Conservation (phyloP, 2,888 invertebrate genomes). For the Plemyria rubiginata region DNA sequence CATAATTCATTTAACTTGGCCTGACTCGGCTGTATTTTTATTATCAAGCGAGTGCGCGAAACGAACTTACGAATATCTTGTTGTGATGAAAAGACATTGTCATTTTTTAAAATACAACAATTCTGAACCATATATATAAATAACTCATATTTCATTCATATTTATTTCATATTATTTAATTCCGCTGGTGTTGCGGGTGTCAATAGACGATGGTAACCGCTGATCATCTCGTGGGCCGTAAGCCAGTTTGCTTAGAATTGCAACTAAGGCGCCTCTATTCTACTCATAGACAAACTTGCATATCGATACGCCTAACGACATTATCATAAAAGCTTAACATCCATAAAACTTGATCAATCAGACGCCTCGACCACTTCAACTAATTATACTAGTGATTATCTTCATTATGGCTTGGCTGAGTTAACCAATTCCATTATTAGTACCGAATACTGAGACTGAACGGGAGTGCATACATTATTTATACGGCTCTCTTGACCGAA, state of each 20-base stretch:
- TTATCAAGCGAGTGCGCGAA: neutral
- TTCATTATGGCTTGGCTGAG: slow-evolving; percentile 4
- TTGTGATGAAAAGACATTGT: too few relatives aligned
- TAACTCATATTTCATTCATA: too few relatives aligned
- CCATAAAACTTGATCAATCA: slow-evolving; percentile 2
- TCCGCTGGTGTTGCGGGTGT: neutral
- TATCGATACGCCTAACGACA: neutral
- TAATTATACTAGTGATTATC: slow-evolving; percentile 2
- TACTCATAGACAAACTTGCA: neutral
- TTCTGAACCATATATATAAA: too few relatives aligned
- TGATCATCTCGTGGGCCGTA: neutral
- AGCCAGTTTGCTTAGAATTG: too few relatives aligned
- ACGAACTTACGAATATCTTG: too few relatives aligned
- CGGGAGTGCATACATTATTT: too few relatives aligned
- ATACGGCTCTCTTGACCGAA: too few relatives aligned
- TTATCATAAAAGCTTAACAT: neutral
- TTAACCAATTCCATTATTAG: neutral
- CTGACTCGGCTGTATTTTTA: neutral
- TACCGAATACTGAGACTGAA: too few relatives aligned
- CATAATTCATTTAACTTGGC: too few relatives aligned
- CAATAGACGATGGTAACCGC: neutral
- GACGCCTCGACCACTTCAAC: neutral
- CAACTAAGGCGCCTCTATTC: neutral
- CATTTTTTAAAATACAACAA: too few relatives aligned
- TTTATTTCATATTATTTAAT: too few relatives aligned